phyloP scores from a whole-genome alignment of 2,113 vertebrate species.

The Misgurnus mizolepis region DNA sequence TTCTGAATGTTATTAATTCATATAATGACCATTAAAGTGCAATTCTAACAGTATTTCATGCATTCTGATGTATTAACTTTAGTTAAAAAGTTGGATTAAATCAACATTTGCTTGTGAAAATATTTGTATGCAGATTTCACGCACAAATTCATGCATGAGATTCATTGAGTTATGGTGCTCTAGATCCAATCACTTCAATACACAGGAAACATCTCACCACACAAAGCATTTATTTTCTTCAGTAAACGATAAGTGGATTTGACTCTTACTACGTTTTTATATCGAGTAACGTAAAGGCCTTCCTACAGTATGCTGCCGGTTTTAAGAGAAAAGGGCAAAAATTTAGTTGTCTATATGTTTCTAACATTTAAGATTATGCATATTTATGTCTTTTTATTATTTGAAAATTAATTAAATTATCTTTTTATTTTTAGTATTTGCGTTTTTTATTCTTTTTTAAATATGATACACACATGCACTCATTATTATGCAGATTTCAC shows the following conservation, averaged over 20 bases:
- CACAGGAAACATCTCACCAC: constrained; percentile 18
- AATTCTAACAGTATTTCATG: too few species aligned
- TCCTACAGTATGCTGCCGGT: not conserved
- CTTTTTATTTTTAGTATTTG: too few species aligned
- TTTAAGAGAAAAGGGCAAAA: not conserved
- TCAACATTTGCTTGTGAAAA: too few species aligned
- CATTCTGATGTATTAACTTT: too few species aligned
- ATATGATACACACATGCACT: too few species aligned
- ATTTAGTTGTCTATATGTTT: not conserved
- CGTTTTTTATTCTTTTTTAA: too few species aligned
- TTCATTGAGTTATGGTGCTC: not conserved
- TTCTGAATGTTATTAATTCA: too few species aligned
- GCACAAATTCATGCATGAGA: not conserved
- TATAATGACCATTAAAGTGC: too few species aligned
- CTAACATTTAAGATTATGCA: not conserved
- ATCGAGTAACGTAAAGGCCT: constrained; percentile 12
- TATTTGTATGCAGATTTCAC: too few species aligned
- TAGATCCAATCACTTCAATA: constrained; percentile 27
- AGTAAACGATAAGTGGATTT: constrained; percentile 4
- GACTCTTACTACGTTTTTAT: not conserved
- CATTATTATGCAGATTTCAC: too few species aligned
- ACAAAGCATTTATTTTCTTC: constrained; percentile 26
- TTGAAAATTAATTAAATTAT: too few species aligned
- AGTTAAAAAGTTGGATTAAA: too few species aligned
- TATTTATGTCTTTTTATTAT: not conserved